phyloP scores from a whole-genome alignment of 2,797 vertebrate genomes.

The Trematomus bernacchii region DNA sequence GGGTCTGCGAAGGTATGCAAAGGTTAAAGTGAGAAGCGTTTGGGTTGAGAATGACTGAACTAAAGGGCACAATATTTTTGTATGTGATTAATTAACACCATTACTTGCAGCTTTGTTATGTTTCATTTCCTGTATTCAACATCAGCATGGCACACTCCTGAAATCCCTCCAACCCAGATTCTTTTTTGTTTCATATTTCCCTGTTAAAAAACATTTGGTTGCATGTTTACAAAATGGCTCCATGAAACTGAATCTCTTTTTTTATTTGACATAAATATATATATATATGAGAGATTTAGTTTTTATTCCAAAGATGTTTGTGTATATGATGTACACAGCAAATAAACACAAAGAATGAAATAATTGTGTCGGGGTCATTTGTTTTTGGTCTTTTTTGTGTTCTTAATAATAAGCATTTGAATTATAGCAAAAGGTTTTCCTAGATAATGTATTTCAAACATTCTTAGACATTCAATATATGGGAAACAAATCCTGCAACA shows the following conservation, averaged over 20 bases:
- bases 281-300: conserved; percentile 58
- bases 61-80: conserved; percentile 46
- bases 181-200: conserved; percentile 34
- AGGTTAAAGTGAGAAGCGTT: conserved; percentile 60
- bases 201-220: conserved; percentile 52
- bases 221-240: conserved; percentile 82
- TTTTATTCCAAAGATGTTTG: conserved; percentile 82
- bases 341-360: conserved; percentile 78
- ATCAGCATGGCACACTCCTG: conserved; percentile 55
- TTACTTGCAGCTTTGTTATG: conserved; percentile 39
- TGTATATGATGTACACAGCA: conserved; percentile 78
- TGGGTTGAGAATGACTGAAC: conserved; percentile 40
- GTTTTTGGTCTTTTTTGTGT: conserved; percentile 22
- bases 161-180: conserved; percentile 42
- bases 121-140: conserved; percentile 43
- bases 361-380: conserved; percentile 36
- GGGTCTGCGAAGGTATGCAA: conserved; percentile 62
- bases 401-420: not conserved
- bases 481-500: too few species aligned
- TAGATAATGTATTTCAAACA: not conserved
- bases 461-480: not conserved
- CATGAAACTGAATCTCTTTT: conserved; percentile 55
- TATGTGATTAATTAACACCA: conserved; percentile 56
- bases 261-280: conserved; percentile 45
- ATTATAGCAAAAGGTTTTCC: not conserved